These are phyloP conservation scores for Hyla sarda DNA, from an alignment of 2,113 vertebrate species.

Conservation along the genomic window DNA sequence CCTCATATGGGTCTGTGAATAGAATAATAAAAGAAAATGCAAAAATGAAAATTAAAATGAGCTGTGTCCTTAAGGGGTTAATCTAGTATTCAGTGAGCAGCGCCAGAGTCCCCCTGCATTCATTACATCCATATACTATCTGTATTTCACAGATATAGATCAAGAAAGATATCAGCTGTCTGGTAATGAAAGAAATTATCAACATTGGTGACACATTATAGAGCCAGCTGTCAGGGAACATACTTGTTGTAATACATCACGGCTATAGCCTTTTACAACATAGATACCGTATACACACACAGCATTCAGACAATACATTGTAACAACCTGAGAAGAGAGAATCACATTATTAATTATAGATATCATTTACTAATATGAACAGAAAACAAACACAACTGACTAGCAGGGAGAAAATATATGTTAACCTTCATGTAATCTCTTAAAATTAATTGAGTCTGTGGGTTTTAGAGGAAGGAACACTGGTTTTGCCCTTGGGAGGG, in stretches of 20 bases:
- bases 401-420: constrained; percentile 55
- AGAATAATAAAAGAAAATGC: too few species aligned
- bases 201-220: constrained; percentile 51
- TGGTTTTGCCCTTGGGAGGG: not conserved
- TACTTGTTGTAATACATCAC: constrained; percentile 57
- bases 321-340: not conserved
- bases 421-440: constrained; percentile 71
- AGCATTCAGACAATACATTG: not conserved
- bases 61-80: not conserved
- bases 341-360: not conserved
- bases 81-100: constrained; percentile 13
- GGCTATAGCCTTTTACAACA: constrained; percentile 39
- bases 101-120: not conserved
- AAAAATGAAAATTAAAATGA: too few species aligned
- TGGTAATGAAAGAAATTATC: constrained; percentile 58
- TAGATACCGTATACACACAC: constrained; percentile 31
- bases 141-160: constrained; percentile 56
- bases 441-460: constrained; percentile 54
- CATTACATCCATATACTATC: constrained; percentile 13
- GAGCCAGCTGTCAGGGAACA: constrained; percentile 51
- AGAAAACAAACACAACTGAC: constrained; percentile 62
- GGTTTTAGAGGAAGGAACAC: constrained; percentile 56
- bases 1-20: too few species aligned
- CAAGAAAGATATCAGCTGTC: constrained; percentile 59
- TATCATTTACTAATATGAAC: not conserved